Conservation (phyloP, 2,113 vertebrate species). For the Gymnobelideus leadbeateri region DNA sequence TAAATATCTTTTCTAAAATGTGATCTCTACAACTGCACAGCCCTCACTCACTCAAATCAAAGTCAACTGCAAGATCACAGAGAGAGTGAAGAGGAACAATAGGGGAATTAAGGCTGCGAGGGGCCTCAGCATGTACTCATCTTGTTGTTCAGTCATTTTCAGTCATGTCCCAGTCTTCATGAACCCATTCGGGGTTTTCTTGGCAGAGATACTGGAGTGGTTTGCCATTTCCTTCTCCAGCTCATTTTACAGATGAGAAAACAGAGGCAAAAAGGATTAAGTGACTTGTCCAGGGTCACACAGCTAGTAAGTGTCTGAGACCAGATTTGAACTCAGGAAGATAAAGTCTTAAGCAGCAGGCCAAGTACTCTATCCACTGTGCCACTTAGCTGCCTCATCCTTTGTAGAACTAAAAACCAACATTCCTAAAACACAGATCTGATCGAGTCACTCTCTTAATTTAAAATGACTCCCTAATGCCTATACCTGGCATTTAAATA, state of each 20-base stretch:
- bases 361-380: no score
- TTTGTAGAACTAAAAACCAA: background rate
- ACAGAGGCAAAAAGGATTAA: background rate
- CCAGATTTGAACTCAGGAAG: background rate
- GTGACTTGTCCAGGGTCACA: background rate
- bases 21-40: background rate
- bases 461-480: background rate
- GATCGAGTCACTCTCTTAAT: background rate
- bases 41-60: no score
- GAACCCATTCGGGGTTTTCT: background rate
- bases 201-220: background rate
- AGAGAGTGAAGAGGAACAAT: background rate
- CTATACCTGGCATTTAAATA: background rate
- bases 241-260: background rate
- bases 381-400: background rate
- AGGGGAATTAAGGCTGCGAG: background rate
- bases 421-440: background rate
- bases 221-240: background rate
- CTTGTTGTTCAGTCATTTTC: background rate
- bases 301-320: background rate
- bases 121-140: background rate
- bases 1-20: background rate
- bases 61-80: background rate
- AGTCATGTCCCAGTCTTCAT: background rate
- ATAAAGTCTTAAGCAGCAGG: background rate